phyloP scores from a whole-genome alignment of 30 jellyfish, hydroid and myxozoan species.

The Turritopsis dohrnii region DNA sequence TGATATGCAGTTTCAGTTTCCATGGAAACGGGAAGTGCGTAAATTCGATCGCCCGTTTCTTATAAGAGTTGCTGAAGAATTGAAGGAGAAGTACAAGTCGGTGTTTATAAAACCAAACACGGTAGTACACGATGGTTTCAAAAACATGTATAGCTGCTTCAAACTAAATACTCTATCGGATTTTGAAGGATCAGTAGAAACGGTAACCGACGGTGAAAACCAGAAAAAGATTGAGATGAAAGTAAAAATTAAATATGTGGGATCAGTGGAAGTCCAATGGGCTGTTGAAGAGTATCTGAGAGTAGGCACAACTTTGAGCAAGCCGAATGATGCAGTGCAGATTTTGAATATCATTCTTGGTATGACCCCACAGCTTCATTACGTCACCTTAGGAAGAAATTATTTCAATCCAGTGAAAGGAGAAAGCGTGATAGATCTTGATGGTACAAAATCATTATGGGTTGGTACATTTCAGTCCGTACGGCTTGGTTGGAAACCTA shows the following conservation, averaged over 20 bases:
- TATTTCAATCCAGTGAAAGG: constrained; percentile 39
- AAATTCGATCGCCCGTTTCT: neutral
- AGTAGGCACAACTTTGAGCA: constrained; percentile 31
- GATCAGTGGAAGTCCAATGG: constrained; percentile 32
- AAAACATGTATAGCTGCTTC: constrained; percentile 28
- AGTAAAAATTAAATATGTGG: constrained; percentile 18
- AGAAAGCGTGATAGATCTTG: constrained; percentile 31
- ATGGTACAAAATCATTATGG: constrained; percentile 51
- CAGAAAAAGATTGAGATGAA: constrained; percentile 9
- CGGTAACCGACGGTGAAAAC: neutral
- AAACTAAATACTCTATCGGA: constrained; percentile 15
- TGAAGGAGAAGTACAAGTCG: constrained; percentile 21
- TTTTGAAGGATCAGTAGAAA: neutral
- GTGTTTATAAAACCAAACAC: constrained; percentile 12
- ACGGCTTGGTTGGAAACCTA: constrained; percentile 48
- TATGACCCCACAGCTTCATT: constrained; percentile 44
- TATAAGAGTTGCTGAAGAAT: constrained; percentile 22
- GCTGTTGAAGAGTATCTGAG: constrained; percentile 15
- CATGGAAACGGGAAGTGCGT: constrained; percentile 11
- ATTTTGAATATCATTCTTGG: constrained; percentile 47
- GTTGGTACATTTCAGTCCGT: constrained; percentile 37
- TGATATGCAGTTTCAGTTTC: constrained; percentile 25
- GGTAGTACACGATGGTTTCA: constrained; percentile 51
- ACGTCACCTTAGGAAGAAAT: constrained; percentile 40
- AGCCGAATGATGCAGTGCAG: constrained; percentile 42